Base-by-base conservation (phyloP, 2,797 vertebrate genomes). In the Chelonia mydas region DNA sequence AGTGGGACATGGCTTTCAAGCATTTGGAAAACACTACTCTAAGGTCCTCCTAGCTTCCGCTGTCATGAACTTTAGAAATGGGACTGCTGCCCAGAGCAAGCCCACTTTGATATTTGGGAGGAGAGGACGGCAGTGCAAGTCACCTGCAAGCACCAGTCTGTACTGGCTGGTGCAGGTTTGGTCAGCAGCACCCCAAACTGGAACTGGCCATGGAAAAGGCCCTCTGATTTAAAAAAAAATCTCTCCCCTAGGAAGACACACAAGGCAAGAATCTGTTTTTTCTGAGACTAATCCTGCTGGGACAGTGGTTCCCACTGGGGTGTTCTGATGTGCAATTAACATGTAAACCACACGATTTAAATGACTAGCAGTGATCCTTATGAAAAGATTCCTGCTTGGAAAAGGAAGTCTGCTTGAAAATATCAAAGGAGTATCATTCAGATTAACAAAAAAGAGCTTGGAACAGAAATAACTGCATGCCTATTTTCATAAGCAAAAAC, bases 381-480 rank as follows among this genome's bases (percentile, higher is more conserved):
- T 55, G 83, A 76, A 90, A 84, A 33, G 1, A 45, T 45, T 41
- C 37, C 41, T 49, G 57, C 37, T 87, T 57, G 8, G 45, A 89
- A 84, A 51, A 59, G 47, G 17, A 68, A 68, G 19, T 33, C 17
- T 19, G 3, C n/a, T 59, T 19, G 41, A 31, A 78, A 55, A 53
- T 57, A 53, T 21, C 31, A 59, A 45, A 78, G 54, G 51, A 76
- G n/a, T n/a, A 78, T 7, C 50, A 49, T 81, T 77, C 83, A 80
- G 77, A 41, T 81, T 81, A 83, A 77, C 17, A 50, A 84, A 55
- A 54, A 59, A 81, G 80, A 94, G 78, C 82, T 3, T 53, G 15
- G 47, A 74, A 77, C 33, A 88, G 65, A 91, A 90, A 86, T 37
- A 86, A 77, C 12, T 23, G 28, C 27, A 74, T 89, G 53, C 37